Evolutionary conservation across 2,797 vertebrate species (phyloP), one percentile per base, ranked within the genome.

Genomic region (Percopsis omiscomaycus): DNA sequence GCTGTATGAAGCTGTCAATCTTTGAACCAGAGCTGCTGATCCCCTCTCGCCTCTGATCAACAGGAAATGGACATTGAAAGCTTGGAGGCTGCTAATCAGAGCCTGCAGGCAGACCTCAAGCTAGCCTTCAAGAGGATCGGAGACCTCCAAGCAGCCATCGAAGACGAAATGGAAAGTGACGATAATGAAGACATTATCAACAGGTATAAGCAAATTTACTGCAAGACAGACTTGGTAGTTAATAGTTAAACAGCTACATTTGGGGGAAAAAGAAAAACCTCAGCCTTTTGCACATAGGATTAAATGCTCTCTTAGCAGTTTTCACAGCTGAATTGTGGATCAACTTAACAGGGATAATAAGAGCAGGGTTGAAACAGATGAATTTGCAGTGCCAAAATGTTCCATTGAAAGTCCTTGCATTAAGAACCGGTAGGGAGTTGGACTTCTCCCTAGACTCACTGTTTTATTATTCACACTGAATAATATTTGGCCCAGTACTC

Each of bases 61-160:
- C 71, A 98, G 97, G 96, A 98, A 86, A 96, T 98, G 96, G 97
- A 99, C 79, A 94, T 98, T 50, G 95, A 98, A 77, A 98, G 97
- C 69, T 87, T 99, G 67, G 97, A 98, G 86, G 96, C 96, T 0
- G 96, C 95, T 63, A 99, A 98, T 89, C 97, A 98, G 89, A 99
- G 97, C 89, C 92, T 99, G 73, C 96, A 98, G 89, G 92, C 95
- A 0, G 97, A 99, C 78, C 94, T 99, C 28, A 98, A 98, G 73
- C 88, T 98, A 79, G 96, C 97, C n/a, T 99, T 99, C 83, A 98
- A 98, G 78, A 93, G 97, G 82, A 99, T 99, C 0, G 96, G 97
- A 49, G 97, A 99, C 89, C 92, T 99, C 66, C 97, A 99, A 90
- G 96, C 96, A 0, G 97, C 96, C 85, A 98, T 99, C 0, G 97